Conservation (phyloP, 2,888 invertebrate genomes). For the Drosophila nr. fundita region DNA sequence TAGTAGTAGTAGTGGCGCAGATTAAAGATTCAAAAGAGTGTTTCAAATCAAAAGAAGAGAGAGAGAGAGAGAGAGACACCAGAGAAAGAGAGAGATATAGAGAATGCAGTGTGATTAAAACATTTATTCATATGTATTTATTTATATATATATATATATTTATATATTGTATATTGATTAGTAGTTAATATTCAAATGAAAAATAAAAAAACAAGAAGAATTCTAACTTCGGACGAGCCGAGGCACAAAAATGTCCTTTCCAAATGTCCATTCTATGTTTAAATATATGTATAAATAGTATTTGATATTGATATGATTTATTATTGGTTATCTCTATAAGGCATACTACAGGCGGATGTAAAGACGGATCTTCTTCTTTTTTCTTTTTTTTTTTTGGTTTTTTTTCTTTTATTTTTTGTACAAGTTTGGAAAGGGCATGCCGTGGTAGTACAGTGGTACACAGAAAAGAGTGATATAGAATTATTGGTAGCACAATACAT, state of each 20-base stretch:
- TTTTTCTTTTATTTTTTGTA: neutral
- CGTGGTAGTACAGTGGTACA: constrained; percentile 22
- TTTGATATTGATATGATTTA: constrained; percentile 24
- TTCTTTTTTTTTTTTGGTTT: neutral
- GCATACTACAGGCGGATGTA: constrained; percentile 55
- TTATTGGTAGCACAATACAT: constrained; percentile 35
- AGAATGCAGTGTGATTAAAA: constrained; percentile 79
- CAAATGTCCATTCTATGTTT: constrained; percentile 43
- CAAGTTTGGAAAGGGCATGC: constrained; percentile 53
- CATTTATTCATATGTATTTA: constrained; percentile 66
- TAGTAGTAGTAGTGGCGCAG: constrained; percentile 70
- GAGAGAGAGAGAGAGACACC: constrained; percentile 62
- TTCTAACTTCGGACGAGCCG: constrained; percentile 47
- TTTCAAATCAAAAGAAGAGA: constrained; percentile 70
- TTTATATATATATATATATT: constrained; percentile 46
- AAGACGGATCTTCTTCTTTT: constrained; percentile 29
- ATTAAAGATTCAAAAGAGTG: constrained; percentile 75
- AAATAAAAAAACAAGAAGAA: constrained; percentile 24
- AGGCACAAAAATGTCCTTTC: constrained; percentile 25
- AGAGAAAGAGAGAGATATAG: constrained; percentile 73
- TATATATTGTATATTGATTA: constrained; percentile 47
- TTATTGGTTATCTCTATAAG: constrained; percentile 53
- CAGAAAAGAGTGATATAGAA: constrained; percentile 34
- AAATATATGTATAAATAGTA: constrained; percentile 8
- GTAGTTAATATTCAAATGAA: constrained; percentile 26